Evolutionary conservation across 2,113 vertebrate species (phyloP).

Genomic region (Eleginops maclovinus): DNA sequence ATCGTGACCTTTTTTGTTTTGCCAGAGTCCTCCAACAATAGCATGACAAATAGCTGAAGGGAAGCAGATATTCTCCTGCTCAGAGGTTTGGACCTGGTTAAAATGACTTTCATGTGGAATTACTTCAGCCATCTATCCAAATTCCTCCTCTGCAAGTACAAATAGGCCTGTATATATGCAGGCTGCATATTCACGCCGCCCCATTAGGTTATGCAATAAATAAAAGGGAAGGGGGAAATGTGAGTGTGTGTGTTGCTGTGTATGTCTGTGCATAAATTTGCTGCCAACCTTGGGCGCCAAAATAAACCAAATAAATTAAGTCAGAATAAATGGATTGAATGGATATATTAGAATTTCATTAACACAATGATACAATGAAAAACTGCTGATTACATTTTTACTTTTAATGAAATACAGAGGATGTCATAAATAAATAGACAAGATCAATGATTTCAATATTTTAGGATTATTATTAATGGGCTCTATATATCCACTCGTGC

Average conservation of each 20-base stretch:
- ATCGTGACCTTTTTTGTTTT: conserved; percentile 79
- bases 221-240: conserved; percentile 21
- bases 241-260: not conserved
- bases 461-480: too few species aligned
- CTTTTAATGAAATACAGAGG: too few species aligned
- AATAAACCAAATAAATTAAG: not conserved
- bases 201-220: conserved; percentile 75
- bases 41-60: conserved; percentile 77
- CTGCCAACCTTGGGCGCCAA: conserved; percentile 6
- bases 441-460: too few species aligned
- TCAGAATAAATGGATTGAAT: not conserved
- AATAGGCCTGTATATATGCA: conserved; percentile 73
- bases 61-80: conserved; percentile 67
- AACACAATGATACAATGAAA: not conserved
- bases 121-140: conserved; percentile 76
- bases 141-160: conserved; percentile 70
- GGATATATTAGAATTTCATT: not conserved
- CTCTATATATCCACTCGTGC: too few species aligned
- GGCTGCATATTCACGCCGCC: conserved; percentile 52
- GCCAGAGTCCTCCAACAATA: conserved; percentile 74
- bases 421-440: too few species aligned
- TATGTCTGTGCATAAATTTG: conserved; percentile 1
- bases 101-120: conserved; percentile 80
- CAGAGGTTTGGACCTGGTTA: conserved; percentile 72
- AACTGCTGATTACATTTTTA: too few species aligned